A percentile compares a stretch with the other conserved stretches of the same genome.
Conservation (phyloP, 2,113 vertebrate genomes). For the Corythaeola cristata region DNA sequence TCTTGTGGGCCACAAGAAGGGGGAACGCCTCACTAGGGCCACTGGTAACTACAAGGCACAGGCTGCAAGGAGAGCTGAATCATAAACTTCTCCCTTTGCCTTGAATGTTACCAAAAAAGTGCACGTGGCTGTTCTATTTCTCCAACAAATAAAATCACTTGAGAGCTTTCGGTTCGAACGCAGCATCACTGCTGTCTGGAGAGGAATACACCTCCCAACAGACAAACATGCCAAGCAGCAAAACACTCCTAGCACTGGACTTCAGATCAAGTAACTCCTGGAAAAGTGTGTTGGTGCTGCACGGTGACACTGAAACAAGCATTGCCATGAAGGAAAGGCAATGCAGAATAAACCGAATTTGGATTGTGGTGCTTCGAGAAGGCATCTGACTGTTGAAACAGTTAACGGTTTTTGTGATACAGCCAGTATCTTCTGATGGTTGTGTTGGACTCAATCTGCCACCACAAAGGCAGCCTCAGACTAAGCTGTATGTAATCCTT, state of each 20-base stretch:
- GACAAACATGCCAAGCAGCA: neutral
- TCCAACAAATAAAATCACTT: neutral
- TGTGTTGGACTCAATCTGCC: neutral
- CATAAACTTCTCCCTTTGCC: fast-evolving
- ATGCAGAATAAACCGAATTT: fast-evolving
- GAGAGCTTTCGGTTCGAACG: neutral
- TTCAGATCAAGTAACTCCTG: too few relatives aligned
- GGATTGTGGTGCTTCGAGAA: neutral
- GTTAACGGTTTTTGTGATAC: neutral
- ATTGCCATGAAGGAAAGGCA: neutral
- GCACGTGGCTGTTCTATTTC: fast-evolving
- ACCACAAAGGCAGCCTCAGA: neutral
- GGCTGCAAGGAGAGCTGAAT: neutral
- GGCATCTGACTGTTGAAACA: neutral
- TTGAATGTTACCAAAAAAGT: neutral
- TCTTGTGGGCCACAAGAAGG: neutral
- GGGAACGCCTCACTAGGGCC: neutral
- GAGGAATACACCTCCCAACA: neutral
- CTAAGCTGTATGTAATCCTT: too few relatives aligned
- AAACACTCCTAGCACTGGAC: neutral
- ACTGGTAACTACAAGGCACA: neutral
- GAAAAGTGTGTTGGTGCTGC: neutral
- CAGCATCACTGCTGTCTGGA: fast-evolving
- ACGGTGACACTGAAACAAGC: fast-evolving
- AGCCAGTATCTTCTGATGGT: fast-evolving